These are phyloP conservation scores for Drosophila testacea DNA, from an alignment of 2,888 invertebrate genomes.

Conservation along the genomic window DNA sequence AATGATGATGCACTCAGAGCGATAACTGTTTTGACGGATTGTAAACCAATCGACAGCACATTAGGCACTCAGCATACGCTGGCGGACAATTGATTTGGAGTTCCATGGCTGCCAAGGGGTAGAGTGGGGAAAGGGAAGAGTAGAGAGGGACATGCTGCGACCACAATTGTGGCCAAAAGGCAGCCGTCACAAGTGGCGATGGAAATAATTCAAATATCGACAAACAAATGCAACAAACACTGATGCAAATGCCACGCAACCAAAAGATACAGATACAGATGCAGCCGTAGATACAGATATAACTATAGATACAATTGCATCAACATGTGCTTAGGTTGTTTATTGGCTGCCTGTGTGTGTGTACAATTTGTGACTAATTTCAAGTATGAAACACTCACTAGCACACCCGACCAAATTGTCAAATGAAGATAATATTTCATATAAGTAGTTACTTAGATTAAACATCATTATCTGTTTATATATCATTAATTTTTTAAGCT, in stretches of 20 bases:
- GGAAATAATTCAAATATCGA: constrained; percentile 76
- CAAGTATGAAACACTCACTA: background rate
- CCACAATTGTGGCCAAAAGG: constrained; percentile 76
- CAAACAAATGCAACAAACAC: constrained; percentile 54
- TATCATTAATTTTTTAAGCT: too few relatives aligned
- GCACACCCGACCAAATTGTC: constrained; percentile 22
- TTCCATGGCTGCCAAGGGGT: constrained; percentile 7
- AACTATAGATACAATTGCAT: constrained; percentile 3
- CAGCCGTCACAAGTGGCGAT: constrained; percentile 58
- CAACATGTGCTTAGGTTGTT: constrained; percentile 34
- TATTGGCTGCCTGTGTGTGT: constrained; percentile 47
- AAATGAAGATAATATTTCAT: too few relatives aligned
- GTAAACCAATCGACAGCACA: constrained; percentile 78
- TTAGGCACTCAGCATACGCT: constrained; percentile 63
- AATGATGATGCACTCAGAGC: constrained; percentile 61
- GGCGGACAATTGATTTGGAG: constrained; percentile 66
- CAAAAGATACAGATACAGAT: constrained; percentile 36
- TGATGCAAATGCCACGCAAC: constrained; percentile 38
- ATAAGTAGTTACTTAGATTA: background rate
- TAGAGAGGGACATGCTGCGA: constrained; percentile 17
- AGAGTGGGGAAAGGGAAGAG: background rate
- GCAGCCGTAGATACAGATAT: constrained; percentile 6
- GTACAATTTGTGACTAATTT: constrained; percentile 49
- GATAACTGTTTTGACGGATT: constrained; percentile 77
- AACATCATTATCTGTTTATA: too few relatives aligned